A percentile compares a stretch with the other conserved stretches of the same genome.
Conservation (phyloP, 64 coral and sea anemone species). For the Acropora tenuis region DNA sequence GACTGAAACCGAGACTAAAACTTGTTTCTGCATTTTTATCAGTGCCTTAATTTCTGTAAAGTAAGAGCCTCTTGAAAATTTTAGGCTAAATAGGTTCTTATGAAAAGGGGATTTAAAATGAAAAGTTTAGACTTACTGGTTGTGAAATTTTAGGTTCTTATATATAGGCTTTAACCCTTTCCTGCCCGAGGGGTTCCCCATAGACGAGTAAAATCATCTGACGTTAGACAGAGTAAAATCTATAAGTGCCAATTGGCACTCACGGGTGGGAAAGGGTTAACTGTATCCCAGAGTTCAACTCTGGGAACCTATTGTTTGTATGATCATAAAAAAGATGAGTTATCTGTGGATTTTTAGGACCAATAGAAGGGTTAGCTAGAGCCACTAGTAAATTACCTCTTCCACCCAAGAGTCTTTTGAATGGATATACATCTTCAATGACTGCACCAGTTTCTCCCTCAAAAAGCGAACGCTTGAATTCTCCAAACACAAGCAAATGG, state of each 20-base stretch:
- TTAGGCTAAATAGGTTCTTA: too few species aligned
- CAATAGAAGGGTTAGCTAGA: conserved; percentile 10
- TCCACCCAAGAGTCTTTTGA: neutral
- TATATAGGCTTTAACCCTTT: too few species aligned
- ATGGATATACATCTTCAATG: neutral
- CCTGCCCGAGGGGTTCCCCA: too few species aligned
- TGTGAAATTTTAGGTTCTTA: too few species aligned
- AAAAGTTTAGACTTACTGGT: too few species aligned
- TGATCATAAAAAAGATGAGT: neutral
- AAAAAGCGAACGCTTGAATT: conserved; percentile 86
- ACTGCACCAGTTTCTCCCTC: neutral
- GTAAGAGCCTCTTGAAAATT: too few species aligned
- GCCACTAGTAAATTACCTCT: neutral
- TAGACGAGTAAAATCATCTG: too few species aligned
- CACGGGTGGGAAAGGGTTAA: too few species aligned
- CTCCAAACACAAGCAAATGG: conserved; percentile 82
- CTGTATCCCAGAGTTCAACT: too few species aligned
- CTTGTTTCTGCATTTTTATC: neutral
- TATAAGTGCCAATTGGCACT: too few species aligned
- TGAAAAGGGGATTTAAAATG: too few species aligned
- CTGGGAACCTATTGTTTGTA: neutral
- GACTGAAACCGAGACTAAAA: neutral
- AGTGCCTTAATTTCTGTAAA: neutral
- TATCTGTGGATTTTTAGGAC: neutral
- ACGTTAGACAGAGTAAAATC: too few species aligned